These are phyloP conservation scores for Pseudomugil gertrudae DNA, from an alignment of 2,797 vertebrate genomes.

Conservation along the genomic window DNA sequence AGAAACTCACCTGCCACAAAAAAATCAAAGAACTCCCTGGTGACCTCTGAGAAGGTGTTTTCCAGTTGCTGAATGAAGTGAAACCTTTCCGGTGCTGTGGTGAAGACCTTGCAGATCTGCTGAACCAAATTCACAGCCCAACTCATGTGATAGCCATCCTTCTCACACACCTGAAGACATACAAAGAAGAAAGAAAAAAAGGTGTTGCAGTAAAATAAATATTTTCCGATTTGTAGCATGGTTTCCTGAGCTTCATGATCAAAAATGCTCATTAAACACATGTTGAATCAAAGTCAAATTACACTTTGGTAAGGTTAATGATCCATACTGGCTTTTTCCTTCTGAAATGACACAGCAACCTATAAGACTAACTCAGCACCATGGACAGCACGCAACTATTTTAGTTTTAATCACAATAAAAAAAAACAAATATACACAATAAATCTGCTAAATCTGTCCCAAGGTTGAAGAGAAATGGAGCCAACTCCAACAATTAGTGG, in stretches of 20 bases:
- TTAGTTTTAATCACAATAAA: not conserved
- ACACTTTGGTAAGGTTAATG: not conserved
- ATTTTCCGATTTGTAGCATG: not conserved
- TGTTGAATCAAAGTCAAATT: not conserved
- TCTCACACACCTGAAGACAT: constrained; percentile 88
- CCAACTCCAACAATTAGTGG: too few species aligned
- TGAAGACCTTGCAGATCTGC: constrained; percentile 85
- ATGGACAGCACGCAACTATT: constrained; percentile 2
- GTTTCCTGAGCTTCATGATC: not conserved
- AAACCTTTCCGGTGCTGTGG: constrained; percentile 72
- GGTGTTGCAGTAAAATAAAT: too few species aligned
- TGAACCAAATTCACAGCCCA: constrained; percentile 89
- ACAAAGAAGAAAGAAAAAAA: not conserved
- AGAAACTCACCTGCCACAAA: constrained; percentile 80
- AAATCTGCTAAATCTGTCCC: too few species aligned
- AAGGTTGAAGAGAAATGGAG: too few species aligned
- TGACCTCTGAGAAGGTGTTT: constrained; percentile 82
- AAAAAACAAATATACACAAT: not conserved
- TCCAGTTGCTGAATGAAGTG: constrained; percentile 88
- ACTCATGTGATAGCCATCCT: constrained; percentile 89
- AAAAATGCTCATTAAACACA: not conserved
- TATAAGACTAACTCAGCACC: not conserved
- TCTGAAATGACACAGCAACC: not conserved
- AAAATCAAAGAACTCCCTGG: constrained; percentile 82
- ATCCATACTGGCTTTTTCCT: not conserved